Conservation (phyloP, 2,888 invertebrate genomes). For the Drepanosiphum platanoidis region DNA sequence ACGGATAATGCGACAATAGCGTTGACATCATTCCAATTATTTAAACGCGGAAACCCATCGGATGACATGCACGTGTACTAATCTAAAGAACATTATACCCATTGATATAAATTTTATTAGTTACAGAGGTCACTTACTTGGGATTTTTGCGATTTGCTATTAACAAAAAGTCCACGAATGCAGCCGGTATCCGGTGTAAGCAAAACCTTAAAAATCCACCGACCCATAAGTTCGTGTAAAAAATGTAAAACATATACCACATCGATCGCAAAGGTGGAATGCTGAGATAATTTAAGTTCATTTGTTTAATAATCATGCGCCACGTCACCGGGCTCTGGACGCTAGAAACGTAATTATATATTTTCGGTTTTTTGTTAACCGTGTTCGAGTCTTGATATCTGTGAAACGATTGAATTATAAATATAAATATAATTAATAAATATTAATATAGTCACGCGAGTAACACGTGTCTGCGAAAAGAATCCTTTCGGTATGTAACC, state of each 20-base stretch:
- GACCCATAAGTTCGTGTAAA: neutral
- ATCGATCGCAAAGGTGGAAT: neutral
- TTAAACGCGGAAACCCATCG: too few species aligned
- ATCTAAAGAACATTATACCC: too few species aligned
- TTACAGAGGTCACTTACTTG: constrained; percentile 7
- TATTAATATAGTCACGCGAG: neutral
- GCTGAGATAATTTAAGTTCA: neutral
- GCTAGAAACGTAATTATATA: constrained; percentile 23
- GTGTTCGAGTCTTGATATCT: neutral
- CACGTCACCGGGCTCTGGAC: neutral
- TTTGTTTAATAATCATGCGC: neutral
- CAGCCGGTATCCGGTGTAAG: constrained; percentile 10
- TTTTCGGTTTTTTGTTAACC: neutral
- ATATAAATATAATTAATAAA: neutral
- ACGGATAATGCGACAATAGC: too few species aligned
- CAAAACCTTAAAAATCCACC: neutral
- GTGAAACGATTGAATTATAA: neutral
- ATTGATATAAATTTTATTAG: too few species aligned
- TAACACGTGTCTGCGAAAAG: neutral
- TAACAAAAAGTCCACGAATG: neutral
- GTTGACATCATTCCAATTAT: too few species aligned
- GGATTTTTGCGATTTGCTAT: neutral
- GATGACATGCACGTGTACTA: too few species aligned
- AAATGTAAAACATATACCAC: constrained; percentile 6
- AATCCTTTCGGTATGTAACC: neutral